Conservation (phyloP, 1,140 invertebrate species). For the Bradysia coprophila region DNA sequence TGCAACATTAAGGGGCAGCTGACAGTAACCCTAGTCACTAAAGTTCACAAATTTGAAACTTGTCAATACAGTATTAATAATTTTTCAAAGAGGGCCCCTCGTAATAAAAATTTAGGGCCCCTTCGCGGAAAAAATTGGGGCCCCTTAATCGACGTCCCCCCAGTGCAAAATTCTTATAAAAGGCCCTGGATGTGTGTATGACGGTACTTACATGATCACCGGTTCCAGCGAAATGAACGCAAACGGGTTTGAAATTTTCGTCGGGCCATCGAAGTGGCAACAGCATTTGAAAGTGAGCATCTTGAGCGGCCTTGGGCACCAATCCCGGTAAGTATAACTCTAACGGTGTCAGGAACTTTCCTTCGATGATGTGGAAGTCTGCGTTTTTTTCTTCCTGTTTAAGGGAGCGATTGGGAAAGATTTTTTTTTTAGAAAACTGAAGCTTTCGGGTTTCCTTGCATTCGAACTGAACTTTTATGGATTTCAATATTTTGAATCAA, state of each 20-base stretch:
- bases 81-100: no score
- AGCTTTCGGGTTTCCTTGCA: background rate
- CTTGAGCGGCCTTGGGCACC: conserved; percentile 65
- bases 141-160: no score
- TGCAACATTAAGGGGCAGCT: background rate
- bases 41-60: no score
- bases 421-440: conserved; percentile 1
- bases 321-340: conserved; percentile 65
- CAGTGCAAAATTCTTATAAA: no score
- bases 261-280: conserved; percentile 64
- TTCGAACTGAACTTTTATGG: no score
- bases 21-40: no score
- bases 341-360: conserved; percentile 77
- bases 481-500: no score
- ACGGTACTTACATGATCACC: conserved; percentile 83
- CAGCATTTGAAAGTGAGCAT: conserved; percentile 67
- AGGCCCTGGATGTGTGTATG: no score
- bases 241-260: conserved; percentile 57
- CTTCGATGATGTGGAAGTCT: conserved; percentile 64
- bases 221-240: conserved; percentile 90
- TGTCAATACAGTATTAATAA: no score
- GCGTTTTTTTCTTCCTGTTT: conserved; percentile 54
- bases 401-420: conserved; percentile 3
- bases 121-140: no score
- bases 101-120: no score